Base-by-base conservation (phyloP, 1,140 invertebrate genomes). In the Augochlora pura region DNA sequence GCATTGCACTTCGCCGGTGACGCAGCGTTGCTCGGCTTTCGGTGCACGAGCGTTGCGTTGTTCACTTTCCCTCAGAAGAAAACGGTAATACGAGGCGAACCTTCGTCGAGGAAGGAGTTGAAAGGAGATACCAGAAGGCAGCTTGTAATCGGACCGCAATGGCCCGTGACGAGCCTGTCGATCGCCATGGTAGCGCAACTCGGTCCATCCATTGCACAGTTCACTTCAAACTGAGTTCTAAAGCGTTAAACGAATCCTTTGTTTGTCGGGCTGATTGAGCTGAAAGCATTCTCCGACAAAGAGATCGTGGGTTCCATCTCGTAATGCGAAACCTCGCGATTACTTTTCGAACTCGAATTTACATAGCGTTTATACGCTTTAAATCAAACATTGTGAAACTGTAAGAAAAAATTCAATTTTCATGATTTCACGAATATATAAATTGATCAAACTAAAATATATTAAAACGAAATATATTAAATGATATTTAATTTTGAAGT, bases 21-120 rank as follows among this genome's bases (percentile, higher is more conserved):
- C 68, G 64, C 60, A 23, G 73, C 21, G 25, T 10, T 12, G 42
- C 60, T 52, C 49, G 49, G 18, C 42, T 23, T 27, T 77, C 38
- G 49, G 62, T 27, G 60, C 75, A 52, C 73, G 64, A 23, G 70
- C 39, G 71, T 77, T 78, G 75, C 59, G 57, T 75, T 54, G 76
- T 86, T 84, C 80, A 87, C 86, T 87, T 87, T 87, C 85, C 85
- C 86, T 82, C 76, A 18, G 70, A 86, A 62, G 82, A 78, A 84
- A 85, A 84, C 79, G 82, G 81, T 85, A 81, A 81, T 78, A 49
- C 84, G n/a, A 38, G 54, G 49, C 60, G 73, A 73, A 39, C 57
- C 75, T 62, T 76, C 59, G 27, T 18, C 25, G 52, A 62, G 66
- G 59, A 32, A 83, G 59, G 39, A 66, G 64, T n/a, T 0, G 54